Evolutionary conservation across 2,888 invertebrate species (phyloP).

Genomic region (Mesorhabditis belari): DNA sequence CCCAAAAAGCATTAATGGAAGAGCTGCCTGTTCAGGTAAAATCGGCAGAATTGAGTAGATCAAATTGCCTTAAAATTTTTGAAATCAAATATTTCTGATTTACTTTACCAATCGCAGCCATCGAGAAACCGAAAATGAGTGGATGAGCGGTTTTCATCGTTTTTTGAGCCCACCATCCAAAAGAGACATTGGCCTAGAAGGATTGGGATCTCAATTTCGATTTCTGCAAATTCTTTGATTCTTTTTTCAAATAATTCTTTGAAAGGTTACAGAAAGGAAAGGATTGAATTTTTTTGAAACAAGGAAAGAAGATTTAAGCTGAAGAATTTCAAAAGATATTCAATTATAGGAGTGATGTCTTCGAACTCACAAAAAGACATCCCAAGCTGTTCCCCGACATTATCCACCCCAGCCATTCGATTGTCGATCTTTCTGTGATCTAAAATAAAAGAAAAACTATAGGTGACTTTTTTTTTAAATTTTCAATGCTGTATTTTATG

Average conservation of each 20-base stretch:
- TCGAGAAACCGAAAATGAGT: neutral
- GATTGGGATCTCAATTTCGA: too few species aligned
- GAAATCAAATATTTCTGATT: too few species aligned
- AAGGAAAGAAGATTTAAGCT: too few species aligned
- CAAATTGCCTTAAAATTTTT: neutral
- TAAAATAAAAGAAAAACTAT: neutral
- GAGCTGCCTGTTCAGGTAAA: neutral
- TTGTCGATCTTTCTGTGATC: neutral
- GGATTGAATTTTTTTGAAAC: too few species aligned
- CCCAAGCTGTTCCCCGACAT: neutral
- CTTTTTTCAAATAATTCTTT: too few species aligned
- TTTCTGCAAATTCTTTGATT: too few species aligned
- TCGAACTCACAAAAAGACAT: neutral
- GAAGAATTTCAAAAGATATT: too few species aligned
- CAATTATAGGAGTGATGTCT: too few species aligned
- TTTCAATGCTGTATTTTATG: too few species aligned
- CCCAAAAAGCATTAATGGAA: neutral
- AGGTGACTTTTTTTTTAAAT: too few species aligned
- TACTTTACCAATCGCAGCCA: neutral
- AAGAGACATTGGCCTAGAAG: neutral
- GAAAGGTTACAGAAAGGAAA: too few species aligned
- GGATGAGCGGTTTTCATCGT: neutral
- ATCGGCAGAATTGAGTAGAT: neutral
- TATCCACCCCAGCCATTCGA: neutral
- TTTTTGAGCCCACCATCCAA: neutral